Percentiles rank a stretch among this genome's conserved stretches.
phyloP scores from a whole-genome alignment of 53 echinoderm and acorn worm genomes.

The Arbacia lixula region DNA sequence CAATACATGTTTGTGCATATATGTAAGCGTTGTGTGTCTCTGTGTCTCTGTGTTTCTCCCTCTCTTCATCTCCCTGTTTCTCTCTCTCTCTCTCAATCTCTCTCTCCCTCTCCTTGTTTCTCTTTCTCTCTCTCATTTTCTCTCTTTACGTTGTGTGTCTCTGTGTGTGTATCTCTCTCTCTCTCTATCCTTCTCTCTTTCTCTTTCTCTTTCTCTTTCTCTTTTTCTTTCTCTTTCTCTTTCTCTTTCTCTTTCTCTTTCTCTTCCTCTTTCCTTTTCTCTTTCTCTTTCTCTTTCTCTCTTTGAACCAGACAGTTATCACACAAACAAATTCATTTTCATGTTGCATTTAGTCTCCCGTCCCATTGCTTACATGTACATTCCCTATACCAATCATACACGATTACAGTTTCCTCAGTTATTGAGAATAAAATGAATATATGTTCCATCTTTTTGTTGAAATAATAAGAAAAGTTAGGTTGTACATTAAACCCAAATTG shows the following conservation, averaged over 20 bases:
- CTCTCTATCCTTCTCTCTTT: background rate
- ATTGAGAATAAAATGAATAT: no score
- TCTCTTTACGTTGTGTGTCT: background rate
- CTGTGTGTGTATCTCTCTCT: background rate
- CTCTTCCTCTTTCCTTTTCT: background rate
- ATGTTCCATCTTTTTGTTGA: no score
- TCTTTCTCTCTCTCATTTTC: background rate
- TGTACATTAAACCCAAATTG: no score
- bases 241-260: background rate
- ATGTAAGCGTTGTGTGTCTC: no score
- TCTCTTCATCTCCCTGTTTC: background rate
- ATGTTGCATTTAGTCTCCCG: no score
- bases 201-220: background rate
- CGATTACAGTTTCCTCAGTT: no score
- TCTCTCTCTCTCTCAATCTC: background rate
- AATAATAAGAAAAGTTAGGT: no score
- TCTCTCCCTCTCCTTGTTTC: background rate
- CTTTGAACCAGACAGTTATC: no score
- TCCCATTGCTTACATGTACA: no score
- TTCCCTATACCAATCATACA: no score
- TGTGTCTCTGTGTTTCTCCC: background rate
- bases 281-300: background rate
- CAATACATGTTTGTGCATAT: no score
- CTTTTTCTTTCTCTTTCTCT: background rate
- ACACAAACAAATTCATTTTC: no score